Percentiles rank a stretch among this genome's conserved stretches.
phyloP scores from a whole-genome alignment of 2,797 vertebrate species.

The Diceros bicornis region DNA sequence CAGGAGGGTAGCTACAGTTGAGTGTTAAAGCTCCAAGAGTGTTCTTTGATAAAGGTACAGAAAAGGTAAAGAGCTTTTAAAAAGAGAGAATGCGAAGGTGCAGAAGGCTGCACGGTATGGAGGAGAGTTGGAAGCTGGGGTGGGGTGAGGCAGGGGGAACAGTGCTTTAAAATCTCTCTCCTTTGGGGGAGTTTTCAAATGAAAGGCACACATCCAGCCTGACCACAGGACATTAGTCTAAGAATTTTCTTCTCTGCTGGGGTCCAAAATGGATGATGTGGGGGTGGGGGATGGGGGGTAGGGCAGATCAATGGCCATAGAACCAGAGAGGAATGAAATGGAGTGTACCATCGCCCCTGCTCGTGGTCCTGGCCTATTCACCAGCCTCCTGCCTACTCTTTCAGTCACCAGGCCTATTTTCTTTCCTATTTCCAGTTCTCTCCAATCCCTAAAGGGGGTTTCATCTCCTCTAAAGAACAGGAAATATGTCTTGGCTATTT shows the following conservation, averaged over 20 bases:
- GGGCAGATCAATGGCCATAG: not conserved
- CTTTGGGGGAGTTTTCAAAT: constrained; percentile 30
- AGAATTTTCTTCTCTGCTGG: constrained; percentile 66
- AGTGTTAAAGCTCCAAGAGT: constrained; percentile 85
- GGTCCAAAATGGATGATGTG: constrained; percentile 34
- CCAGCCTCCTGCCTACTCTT: not conserved
- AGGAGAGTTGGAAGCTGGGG: not conserved
- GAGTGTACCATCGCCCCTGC: not conserved
- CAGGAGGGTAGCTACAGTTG: constrained; percentile 77
- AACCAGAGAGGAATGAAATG: not conserved
- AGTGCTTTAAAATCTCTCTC: constrained; percentile 50
- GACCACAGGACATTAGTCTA: not conserved
- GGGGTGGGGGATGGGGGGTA: not conserved
- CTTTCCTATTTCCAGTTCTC: not conserved
- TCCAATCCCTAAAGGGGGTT: not conserved
- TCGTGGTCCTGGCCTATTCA: not conserved
- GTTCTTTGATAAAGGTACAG: constrained; percentile 88
- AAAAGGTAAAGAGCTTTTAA: constrained; percentile 87
- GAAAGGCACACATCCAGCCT: constrained; percentile 16
- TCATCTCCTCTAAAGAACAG: not conserved
- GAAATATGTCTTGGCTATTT: not conserved
- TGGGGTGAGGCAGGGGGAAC: not conserved
- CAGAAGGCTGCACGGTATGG: not conserved
- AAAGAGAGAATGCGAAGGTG: constrained; percentile 78
- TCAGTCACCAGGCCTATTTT: not conserved